These are phyloP conservation scores for Sternotherus odoratus DNA, from an alignment of 2,797 vertebrate species.

Conservation along the genomic window DNA sequence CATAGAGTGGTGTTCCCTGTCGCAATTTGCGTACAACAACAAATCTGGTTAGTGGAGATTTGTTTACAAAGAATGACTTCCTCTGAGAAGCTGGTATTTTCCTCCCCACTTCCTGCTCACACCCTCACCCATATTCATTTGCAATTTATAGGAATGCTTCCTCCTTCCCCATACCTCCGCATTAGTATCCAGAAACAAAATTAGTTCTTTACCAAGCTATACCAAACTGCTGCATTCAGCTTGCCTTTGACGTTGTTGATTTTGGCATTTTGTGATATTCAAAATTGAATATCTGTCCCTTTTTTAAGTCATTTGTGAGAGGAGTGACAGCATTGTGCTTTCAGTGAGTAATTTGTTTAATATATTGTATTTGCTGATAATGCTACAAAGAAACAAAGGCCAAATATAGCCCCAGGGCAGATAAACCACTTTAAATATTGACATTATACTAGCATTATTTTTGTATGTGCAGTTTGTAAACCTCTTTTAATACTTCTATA, in stretches of 20 bases:
- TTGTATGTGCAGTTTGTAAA: not conserved
- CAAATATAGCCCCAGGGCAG: conserved; percentile 14
- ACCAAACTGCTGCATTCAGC: not conserved
- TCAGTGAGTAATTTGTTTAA: not conserved
- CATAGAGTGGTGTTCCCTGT: not conserved
- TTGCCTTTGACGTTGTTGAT: not conserved
- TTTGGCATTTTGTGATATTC: not conserved
- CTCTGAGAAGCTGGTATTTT: not conserved
- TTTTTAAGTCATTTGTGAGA: not conserved
- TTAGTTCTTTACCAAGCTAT: not conserved
- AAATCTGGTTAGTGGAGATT: accelerated
- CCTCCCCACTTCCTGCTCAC: not conserved
- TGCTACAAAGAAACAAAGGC: conserved; percentile 20
- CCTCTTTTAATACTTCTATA: not conserved
- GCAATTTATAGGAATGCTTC: not conserved
- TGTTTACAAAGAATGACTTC: not conserved
- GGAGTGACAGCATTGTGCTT: conserved; percentile 27
- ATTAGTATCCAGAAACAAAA: not conserved
- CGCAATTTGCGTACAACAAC: not conserved
- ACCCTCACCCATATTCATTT: not conserved
- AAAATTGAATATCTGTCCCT: conserved; percentile 15
- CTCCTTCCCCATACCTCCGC: accelerated
- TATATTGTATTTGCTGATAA: conserved; percentile 35
- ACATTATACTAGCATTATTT: not conserved
- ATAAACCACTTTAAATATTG: conserved; percentile 24